Evolutionary conservation across 2,888 invertebrate genomes (phyloP), one percentile per base, ranked within the genome.

Genomic region (Morpho deidamia): DNA sequence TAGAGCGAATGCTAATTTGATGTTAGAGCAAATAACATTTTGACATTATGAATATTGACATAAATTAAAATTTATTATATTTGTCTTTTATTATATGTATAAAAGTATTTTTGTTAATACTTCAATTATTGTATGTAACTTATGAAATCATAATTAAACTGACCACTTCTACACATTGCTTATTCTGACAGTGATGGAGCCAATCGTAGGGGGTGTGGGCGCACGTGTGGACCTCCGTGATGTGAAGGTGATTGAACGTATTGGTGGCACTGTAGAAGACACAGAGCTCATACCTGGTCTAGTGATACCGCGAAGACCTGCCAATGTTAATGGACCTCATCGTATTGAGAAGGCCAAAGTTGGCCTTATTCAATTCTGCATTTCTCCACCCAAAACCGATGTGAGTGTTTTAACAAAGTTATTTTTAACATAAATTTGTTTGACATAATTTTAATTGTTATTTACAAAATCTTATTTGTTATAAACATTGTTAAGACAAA

Each of bases 341-440:
- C 94, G 95, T 66, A 92, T 99, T 56, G 99, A 99, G 81, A 99
- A 99, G 79, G 99, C 99, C 7, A 99, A 98, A 89, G 97, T 99
- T 82, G 99, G 96, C 56, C 93, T 99, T 11, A 99, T 99, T 65
- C 99, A 99, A 83, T 99, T 99, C 86, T 99, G 99, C 80, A 97
- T 99, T 80, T 99, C 99, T 10, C 97, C 99, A 50, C 99, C 99
- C 7, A 99, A 99, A 90, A 99, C 99, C 53, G 99, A 99, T 84
- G 96, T 96, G 79, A 92, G 93, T 87, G 41, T 44, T 10, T 48
- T 40, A 23, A 23, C 8, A 40, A 40, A 11, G 11, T 11, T 41
- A 12, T 41, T 41, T 8, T 7, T 1, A 41, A 14, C n/a, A n/a
- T n/a, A n/a, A n/a, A n/a, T n/a, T n/a, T n/a, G n/a, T n/a, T n/a